Base-by-base conservation (phyloP, 2,888 invertebrate species). In the Drosophila putrida region DNA sequence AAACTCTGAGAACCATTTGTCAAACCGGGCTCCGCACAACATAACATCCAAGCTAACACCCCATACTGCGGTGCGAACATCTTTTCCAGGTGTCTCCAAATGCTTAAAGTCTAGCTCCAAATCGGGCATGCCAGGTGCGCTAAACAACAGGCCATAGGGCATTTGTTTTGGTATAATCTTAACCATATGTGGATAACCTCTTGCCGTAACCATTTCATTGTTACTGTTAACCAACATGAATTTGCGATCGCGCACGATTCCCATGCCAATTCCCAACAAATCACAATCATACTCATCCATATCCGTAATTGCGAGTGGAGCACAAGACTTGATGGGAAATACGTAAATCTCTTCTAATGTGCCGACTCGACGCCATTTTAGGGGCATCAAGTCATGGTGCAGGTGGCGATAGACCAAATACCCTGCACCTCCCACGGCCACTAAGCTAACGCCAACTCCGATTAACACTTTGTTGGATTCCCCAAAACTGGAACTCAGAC, bases 21-120 rank as follows among this genome's bases (percentile, higher is more conserved):
- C 94, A 10, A 94, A 95, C 72, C 94, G 94, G 64, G 94, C 94
- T 0, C 97, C 97, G 89, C 97, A 97, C 86, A 96, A 95, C 78
- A 94, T 93, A 0, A 95, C 95, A 0, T 94, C 93, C 1, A 96
- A 93, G 0, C 93, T 85, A 0, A 93, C 93, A 11, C 94, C 93
- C 95, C 95, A 95, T 0, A 95, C 93, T 0, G 92, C 86, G 0
- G 94, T 94, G 4, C 90, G 93, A 74, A 91, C 71, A 68, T 90
- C 82, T 36, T 74, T 73, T 1, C 75, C 78, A 0, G 81, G 71
- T 0, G 80, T 82, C 0, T 87, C 83, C 13, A 94, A 75, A 9
- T 86, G 82, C 0, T 91, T 82, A 47, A 95, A 93, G 83, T 92
- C 88, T 38, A 91, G 50, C 28, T 87, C 91, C 15, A 95, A 78